These are phyloP conservation scores for Pseudolaguvia tuberculata DNA, from an alignment of 2,113 vertebrate species.

Conservation along the genomic window DNA sequence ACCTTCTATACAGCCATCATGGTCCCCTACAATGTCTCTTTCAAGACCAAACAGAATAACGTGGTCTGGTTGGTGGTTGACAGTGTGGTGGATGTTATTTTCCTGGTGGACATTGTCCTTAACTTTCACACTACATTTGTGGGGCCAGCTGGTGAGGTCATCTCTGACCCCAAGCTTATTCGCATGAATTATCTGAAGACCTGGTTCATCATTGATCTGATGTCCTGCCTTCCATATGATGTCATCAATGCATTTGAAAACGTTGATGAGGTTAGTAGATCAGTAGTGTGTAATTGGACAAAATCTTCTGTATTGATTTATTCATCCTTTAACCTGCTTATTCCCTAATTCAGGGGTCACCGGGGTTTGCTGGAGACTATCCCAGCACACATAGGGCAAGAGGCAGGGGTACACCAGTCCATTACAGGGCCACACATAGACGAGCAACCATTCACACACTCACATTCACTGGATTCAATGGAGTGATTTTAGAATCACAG, in stretches of 20 bases:
- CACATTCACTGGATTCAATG: too few relatives aligned
- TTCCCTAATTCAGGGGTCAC: too few relatives aligned
- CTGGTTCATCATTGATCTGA: constrained; percentile 97
- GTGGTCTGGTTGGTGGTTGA: constrained; percentile 97
- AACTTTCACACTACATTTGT: constrained; percentile 99
- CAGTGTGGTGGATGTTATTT: constrained; percentile 98
- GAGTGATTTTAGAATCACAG: too few relatives aligned
- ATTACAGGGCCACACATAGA: too few relatives aligned
- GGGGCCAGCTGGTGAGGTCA: constrained; percentile 94
- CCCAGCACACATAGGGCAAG: too few relatives aligned
- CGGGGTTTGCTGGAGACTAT: too few relatives aligned
- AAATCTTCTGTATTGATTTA: background rate
- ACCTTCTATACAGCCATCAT: constrained; percentile 99
- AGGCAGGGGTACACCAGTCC: too few relatives aligned
- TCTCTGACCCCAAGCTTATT: constrained; percentile 97
- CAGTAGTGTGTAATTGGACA: too few relatives aligned
- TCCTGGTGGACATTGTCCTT: constrained; percentile 95
- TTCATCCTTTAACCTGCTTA: too few relatives aligned
- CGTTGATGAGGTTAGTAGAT: constrained; percentile 90
- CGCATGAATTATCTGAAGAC: constrained; percentile 99
- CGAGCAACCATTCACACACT: too few relatives aligned
- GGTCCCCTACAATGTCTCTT: constrained; percentile 98
- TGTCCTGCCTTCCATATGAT: constrained; percentile 96
- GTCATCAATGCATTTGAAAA: constrained; percentile 99
- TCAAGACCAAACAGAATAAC: constrained; percentile 99